phyloP scores from a whole-genome alignment of 2,113 vertebrate genomes.

The Cinclus cinclus region DNA sequence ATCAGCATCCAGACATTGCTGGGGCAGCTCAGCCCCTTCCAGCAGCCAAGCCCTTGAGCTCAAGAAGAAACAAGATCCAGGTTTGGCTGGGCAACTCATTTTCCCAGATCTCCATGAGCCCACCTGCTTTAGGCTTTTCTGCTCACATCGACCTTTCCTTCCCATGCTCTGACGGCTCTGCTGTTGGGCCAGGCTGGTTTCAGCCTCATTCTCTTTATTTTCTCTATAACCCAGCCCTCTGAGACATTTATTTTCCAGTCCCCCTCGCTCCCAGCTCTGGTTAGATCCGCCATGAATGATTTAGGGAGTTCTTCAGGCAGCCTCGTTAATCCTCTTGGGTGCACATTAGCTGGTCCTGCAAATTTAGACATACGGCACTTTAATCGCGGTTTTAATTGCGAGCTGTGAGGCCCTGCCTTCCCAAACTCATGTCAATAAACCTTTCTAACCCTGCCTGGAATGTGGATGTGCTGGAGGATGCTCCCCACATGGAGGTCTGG shows the following conservation, averaged over 20 bases:
- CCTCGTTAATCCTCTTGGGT: conserved; percentile 2
- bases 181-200: neutral
- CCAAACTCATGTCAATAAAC: neutral
- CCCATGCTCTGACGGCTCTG: accelerated
- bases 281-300: neutral
- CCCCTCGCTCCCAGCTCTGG: neutral
- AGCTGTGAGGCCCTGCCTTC: neutral
- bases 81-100: neutral
- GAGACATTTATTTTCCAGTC: neutral
- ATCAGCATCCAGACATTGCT: neutral
- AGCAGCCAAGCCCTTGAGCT: neutral
- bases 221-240: neutral
- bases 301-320: conserved; percentile 15
- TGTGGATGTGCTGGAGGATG: neutral
- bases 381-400: conserved; percentile 38
- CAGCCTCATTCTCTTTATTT: neutral
- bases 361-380: conserved; percentile 29
- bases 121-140: neutral
- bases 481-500: accelerated
- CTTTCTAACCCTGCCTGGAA: neutral
- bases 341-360: conserved; percentile 6
- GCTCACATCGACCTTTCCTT: neutral
- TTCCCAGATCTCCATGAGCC: neutral
- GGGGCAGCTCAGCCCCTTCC: neutral
- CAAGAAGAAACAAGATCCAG: neutral